Percentiles rank a stretch among this genome's conserved stretches.
These are phyloP conservation scores for Gymnorhina tibicen DNA, from an alignment of 2,113 vertebrate genomes.

Conservation along the genomic window DNA sequence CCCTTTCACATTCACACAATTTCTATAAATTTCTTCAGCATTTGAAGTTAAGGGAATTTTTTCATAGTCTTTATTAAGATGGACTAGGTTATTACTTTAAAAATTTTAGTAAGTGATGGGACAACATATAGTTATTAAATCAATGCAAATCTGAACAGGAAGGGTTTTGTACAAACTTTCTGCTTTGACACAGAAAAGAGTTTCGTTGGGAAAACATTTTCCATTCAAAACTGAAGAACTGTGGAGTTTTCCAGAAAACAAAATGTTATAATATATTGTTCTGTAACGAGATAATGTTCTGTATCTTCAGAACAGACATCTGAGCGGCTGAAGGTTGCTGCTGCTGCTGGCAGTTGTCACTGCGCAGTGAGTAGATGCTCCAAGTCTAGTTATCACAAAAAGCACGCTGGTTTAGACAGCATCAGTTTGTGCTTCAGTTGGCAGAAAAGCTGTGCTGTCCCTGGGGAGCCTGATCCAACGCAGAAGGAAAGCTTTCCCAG, in stretches of 20 bases:
- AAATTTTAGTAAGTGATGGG: background rate
- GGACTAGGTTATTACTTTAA: background rate
- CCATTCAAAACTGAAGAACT: background rate
- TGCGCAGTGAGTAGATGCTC: background rate
- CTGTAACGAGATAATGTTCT: background rate
- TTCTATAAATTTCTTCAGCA: background rate
- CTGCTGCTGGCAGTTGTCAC: background rate
- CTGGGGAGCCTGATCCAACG: background rate
- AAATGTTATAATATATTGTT: background rate
- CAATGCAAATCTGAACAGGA: background rate
- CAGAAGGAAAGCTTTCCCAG: background rate
- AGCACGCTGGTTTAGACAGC: background rate
- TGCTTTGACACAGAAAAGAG: background rate
- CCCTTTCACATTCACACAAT: background rate
- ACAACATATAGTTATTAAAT: background rate
- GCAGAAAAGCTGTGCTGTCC: conserved; percentile 2
- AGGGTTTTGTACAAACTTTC: background rate
- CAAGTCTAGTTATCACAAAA: background rate
- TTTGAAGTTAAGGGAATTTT: background rate
- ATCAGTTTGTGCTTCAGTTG: background rate
- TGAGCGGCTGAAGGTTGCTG: background rate
- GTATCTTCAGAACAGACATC: background rate
- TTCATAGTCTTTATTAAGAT: background rate
- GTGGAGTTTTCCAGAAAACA: background rate
- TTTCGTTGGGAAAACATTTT: background rate